These are phyloP conservation scores for Pocillopora grandis DNA, from an alignment of 92 coral and sea anemone genomes.

Conservation along the genomic window DNA sequence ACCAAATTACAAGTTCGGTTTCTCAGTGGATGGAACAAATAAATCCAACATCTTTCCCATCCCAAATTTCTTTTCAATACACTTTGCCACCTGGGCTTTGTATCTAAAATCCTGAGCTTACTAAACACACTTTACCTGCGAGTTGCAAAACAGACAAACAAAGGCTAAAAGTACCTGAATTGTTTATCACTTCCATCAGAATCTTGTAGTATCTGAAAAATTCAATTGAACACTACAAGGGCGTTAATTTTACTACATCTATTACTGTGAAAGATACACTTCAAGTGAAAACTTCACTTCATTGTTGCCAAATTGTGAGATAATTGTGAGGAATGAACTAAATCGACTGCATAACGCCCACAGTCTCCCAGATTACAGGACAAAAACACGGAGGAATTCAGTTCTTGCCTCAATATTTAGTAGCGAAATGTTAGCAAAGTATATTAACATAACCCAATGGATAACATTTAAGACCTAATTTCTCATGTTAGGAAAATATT, in stretches of 20 bases:
- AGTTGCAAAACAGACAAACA: not conserved
- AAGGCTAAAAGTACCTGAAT: conserved; percentile 5
- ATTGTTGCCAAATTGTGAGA: not conserved
- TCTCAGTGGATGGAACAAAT: no score
- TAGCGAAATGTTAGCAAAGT: not conserved
- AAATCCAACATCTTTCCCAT: no score
- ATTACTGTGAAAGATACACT: not conserved
- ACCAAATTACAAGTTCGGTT: no score
- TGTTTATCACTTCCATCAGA: conserved; percentile 20
- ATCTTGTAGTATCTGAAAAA: conserved; percentile 64
- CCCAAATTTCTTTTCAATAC: no score
- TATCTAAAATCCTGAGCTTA: not conserved
- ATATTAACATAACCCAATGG: not conserved
- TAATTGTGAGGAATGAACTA: no score
- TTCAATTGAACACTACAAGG: conserved; percentile 65
- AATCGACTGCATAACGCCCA: no score
- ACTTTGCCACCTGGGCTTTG: no score
- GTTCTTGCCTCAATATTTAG: no score
- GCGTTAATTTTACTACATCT: conserved; percentile 28
- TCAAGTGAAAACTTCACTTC: not conserved
- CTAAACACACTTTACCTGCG: no score
- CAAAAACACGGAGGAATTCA: no score
- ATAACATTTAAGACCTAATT: not conserved
- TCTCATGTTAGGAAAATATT: not conserved
- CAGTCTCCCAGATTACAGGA: no score